Evolutionary conservation across 1,140 invertebrate species (phyloP).

Genomic region (Choristoneura fumiferana): DNA sequence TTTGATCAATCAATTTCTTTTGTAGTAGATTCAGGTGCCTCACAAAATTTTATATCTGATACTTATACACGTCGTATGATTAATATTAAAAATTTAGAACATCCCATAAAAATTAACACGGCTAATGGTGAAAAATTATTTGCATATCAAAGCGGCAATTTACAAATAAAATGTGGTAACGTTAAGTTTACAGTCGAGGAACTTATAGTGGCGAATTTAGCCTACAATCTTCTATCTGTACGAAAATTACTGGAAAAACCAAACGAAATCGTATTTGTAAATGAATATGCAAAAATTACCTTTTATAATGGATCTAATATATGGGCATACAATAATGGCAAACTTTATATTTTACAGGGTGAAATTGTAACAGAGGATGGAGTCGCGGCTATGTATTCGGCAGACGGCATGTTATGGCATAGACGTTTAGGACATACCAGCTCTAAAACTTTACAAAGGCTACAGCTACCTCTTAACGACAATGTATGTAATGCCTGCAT

Average conservation of each 20-base stretch:
- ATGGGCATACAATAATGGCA: no score
- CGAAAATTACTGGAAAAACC: slow-evolving; percentile 20
- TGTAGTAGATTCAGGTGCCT: no score
- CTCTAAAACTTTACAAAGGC: slow-evolving; percentile 6
- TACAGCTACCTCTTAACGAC: slow-evolving; percentile 7
- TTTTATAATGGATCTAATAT: background rate
- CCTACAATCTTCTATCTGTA: slow-evolving; percentile 26
- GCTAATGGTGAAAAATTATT: slow-evolving; percentile 24
- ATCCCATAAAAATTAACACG: slow-evolving; percentile 17
- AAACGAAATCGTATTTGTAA: background rate
- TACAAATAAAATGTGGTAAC: slow-evolving; percentile 2
- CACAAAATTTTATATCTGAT: no score
- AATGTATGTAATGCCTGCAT: slow-evolving; percentile 21
- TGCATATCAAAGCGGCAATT: slow-evolving; percentile 21
- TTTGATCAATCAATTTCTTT: slow-evolving; percentile 21
- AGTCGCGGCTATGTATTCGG: no score
- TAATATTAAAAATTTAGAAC: slow-evolving; percentile 24
- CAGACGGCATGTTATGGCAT: no score
- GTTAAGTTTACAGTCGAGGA: slow-evolving; percentile 9
- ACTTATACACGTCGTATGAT: no score
- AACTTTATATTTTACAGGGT: no score
- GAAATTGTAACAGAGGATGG: no score
- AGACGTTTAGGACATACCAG: slow-evolving; percentile 21
- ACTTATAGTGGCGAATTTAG: slow-evolving; percentile 19
- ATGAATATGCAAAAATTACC: background rate